Conservation (phyloP, 2,888 invertebrate species). For the Ornithoptera priamus region DNA sequence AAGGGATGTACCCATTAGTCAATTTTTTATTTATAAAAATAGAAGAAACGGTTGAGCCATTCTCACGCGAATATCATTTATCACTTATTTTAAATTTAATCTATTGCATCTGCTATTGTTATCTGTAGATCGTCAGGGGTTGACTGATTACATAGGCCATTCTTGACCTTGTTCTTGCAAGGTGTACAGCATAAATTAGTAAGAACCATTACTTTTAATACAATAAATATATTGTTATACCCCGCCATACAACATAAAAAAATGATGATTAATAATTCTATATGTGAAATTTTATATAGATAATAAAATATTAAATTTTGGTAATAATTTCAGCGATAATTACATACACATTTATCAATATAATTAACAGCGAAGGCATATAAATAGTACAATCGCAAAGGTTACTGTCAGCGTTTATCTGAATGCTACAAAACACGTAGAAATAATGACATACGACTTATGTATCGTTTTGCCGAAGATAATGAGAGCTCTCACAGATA, state of each 20-base stretch:
- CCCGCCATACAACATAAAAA: too few relatives aligned
- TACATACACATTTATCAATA: not conserved
- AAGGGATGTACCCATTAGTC: too few relatives aligned
- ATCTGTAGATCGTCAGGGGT: not conserved
- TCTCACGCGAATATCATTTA: not conserved
- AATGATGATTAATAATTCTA: too few relatives aligned
- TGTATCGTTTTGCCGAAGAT: slow-evolving; percentile 5
- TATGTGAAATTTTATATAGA: not conserved
- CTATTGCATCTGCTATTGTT: not conserved
- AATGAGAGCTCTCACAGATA: not conserved
- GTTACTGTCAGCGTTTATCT: slow-evolving; percentile 5
- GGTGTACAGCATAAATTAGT: not conserved
- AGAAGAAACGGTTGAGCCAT: too few relatives aligned
- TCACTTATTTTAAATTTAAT: not conserved
- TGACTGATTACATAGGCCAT: not conserved
- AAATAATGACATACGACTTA: slow-evolving; percentile 9
- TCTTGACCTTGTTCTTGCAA: not conserved
- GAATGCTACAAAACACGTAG: not conserved
- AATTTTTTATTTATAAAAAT: too few relatives aligned
- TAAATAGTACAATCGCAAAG: not conserved
- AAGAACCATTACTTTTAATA: too few relatives aligned
- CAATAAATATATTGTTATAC: too few relatives aligned
- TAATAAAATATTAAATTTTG: not conserved
- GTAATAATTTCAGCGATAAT: not conserved
- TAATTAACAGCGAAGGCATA: not conserved